A percentile compares a stretch with the other conserved stretches of the same genome.
phyloP scores from a whole-genome alignment of 2,888 invertebrate species.

The Zhengitettix transpicula region DNA sequence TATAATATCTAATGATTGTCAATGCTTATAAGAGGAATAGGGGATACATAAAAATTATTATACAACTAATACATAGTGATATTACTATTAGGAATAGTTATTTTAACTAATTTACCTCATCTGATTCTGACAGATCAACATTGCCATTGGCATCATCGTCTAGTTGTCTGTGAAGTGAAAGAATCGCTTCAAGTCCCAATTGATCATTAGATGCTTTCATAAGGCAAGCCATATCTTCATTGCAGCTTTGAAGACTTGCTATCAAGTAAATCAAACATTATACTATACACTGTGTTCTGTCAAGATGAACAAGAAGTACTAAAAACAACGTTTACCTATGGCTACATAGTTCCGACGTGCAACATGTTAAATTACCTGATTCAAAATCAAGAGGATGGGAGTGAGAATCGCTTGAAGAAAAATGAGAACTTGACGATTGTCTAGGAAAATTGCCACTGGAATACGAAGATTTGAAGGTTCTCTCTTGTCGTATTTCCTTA shows the following conservation, averaged over 20 bases:
- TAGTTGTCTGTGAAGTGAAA: slow-evolving; percentile 77
- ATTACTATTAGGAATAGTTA: too few species aligned
- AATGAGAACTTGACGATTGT: slow-evolving; percentile 6
- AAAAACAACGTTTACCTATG: neutral
- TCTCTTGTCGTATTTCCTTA: slow-evolving; percentile 7
- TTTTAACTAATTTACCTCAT: slow-evolving; percentile 49
- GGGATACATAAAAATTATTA: too few species aligned
- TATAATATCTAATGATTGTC: too few species aligned
- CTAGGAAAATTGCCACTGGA: slow-evolving; percentile 3
- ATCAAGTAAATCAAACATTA: too few species aligned
- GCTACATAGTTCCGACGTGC: neutral
- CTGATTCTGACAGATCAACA: slow-evolving; percentile 92
- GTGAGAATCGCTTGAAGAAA: slow-evolving; percentile 3
- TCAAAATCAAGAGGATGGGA: slow-evolving; percentile 7
- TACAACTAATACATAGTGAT: too few species aligned
- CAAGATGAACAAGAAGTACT: neutral
- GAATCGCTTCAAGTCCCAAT: slow-evolving; percentile 83
- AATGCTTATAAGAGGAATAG: too few species aligned
- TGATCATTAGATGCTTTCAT: slow-evolving; percentile 57
- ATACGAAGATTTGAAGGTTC: slow-evolving; percentile 4
- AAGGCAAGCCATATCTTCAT: slow-evolving; percentile 62
- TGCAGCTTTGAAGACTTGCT: slow-evolving; percentile 31
- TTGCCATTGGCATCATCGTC: slow-evolving; percentile 98
- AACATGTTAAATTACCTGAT: slow-evolving; percentile 5
- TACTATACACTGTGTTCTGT: too few species aligned